A percentile compares a stretch with the other conserved stretches of the same genome.
phyloP scores from a whole-genome alignment of 2,888 invertebrate genomes.

The Coleophora flavipennella region DNA sequence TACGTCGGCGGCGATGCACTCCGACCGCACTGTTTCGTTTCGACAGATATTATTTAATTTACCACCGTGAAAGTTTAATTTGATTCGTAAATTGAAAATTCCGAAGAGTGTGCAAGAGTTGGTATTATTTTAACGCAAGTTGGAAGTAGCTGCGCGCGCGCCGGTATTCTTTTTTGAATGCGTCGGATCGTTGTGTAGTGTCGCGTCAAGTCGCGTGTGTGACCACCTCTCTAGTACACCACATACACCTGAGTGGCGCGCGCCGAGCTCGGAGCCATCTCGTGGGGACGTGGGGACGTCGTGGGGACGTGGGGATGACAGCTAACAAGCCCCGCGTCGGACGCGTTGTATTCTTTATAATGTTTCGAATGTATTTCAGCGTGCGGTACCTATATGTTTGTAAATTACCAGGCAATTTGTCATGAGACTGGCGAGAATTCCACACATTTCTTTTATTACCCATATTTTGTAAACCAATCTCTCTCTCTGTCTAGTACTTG shows the following conservation, averaged over 20 bases:
- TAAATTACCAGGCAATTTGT: slow-evolving; percentile 22
- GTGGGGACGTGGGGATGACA: too few relatives aligned
- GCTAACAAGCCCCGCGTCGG: slow-evolving; percentile 19
- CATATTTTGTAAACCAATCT: too few relatives aligned
- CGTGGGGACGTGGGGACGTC: too few relatives aligned
- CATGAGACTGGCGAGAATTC: slow-evolving; percentile 10
- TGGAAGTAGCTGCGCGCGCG: slow-evolving; percentile 4
- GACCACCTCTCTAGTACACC: slow-evolving; percentile 27
- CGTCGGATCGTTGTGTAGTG: too few relatives aligned
- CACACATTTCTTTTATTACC: slow-evolving; percentile 1
- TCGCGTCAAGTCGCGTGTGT: slow-evolving; percentile 7
- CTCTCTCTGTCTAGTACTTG: too few relatives aligned
- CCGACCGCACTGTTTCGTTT: slow-evolving; percentile 40
- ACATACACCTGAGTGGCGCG: slow-evolving; percentile 26
- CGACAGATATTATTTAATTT: slow-evolving; percentile 32
- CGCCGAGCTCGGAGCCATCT: slow-evolving; percentile 2
- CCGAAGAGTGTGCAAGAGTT: slow-evolving; percentile 22
- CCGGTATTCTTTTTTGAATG: background rate
- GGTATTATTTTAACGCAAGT: background rate
- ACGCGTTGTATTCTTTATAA: slow-evolving; percentile 15
- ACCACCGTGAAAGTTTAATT: slow-evolving; percentile 45
- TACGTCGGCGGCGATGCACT: slow-evolving; percentile 24
- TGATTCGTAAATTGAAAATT: slow-evolving; percentile 53
- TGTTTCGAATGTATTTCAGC: slow-evolving; percentile 21
- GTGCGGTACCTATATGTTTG: slow-evolving; percentile 18